Percentiles rank a stretch among this genome's conserved stretches.
Evolutionary conservation across 1,140 invertebrate genomes (phyloP).

Genomic region (Lasaia peninsularis): DNA sequence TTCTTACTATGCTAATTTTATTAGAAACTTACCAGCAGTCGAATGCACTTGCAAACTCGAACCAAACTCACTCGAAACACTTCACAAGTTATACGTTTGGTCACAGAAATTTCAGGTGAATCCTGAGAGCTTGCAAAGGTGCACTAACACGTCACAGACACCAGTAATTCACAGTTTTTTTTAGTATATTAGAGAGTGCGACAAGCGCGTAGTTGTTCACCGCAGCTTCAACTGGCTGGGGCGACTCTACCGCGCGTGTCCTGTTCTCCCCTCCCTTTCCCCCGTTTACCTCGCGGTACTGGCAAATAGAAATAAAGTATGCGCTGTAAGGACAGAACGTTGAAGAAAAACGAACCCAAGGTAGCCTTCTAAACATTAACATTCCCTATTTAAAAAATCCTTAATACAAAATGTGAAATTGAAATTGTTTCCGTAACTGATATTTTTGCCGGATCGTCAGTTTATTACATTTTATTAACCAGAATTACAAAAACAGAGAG

Average conservation of each 20-base stretch:
- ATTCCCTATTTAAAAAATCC: slow-evolving; percentile 12
- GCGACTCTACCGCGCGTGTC: slow-evolving; percentile 67
- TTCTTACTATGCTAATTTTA: slow-evolving; percentile 13
- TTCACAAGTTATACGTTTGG: slow-evolving; percentile 30
- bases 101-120: slow-evolving; percentile 37
- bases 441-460: too few relatives aligned
- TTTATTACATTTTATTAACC: too few relatives aligned
- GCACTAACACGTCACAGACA: slow-evolving; percentile 55
- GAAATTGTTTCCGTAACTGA: slow-evolving; percentile 1
- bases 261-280: slow-evolving; percentile 40
- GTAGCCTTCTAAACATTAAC: slow-evolving; percentile 24
- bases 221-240: slow-evolving; percentile 70
- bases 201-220: slow-evolving; percentile 42
- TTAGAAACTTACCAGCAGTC: slow-evolving; percentile 5
- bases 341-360: slow-evolving; percentile 45
- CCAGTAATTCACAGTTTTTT: slow-evolving; percentile 50
- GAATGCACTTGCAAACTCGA: slow-evolving; percentile 1
- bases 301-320: slow-evolving; percentile 75
- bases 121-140: slow-evolving; percentile 19
- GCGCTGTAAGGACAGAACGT: slow-evolving; percentile 67
- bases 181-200: slow-evolving; percentile 20
- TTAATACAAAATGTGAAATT: slow-evolving; percentile 5
- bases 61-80: slow-evolving; percentile 19
- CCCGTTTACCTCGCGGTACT: slow-evolving; percentile 58
- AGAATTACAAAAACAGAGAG: too few relatives aligned